phyloP scores from a whole-genome alignment of 2,113 vertebrate genomes.

The Stomatorhinus ivindoensis region DNA sequence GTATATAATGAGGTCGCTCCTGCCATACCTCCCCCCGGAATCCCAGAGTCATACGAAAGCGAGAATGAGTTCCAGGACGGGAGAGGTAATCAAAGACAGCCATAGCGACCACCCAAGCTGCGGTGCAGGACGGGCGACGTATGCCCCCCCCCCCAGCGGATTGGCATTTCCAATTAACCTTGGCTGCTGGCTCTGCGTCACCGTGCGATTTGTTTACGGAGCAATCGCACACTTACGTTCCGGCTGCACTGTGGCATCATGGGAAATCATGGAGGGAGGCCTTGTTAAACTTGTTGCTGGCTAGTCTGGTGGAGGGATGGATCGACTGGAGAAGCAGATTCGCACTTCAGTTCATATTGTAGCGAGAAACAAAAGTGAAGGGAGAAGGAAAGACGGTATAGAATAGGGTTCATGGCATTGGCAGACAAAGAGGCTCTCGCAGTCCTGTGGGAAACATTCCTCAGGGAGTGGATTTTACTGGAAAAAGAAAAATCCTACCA shows the following conservation, averaged over 20 bases:
- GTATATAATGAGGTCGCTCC: neutral
- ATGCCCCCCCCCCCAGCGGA: slow-evolving; percentile 25
- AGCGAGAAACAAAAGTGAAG: slow-evolving; percentile 13
- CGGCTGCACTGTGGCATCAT: neutral
- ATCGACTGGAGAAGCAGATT: slow-evolving; percentile 17
- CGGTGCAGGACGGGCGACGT: neutral
- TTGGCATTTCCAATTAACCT: slow-evolving; percentile 47
- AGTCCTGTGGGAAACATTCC: neutral
- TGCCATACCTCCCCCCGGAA: neutral
- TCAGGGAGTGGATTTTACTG: neutral
- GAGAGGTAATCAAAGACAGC: slow-evolving; percentile 10
- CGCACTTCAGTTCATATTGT: slow-evolving; percentile 19
- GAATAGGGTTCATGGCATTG: slow-evolving; percentile 10
- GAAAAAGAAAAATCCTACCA: neutral
- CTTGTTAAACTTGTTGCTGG: slow-evolving; percentile 33
- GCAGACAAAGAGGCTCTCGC: slow-evolving; percentile 1
- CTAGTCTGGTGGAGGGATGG: slow-evolving; percentile 4
- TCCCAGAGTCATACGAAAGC: neutral
- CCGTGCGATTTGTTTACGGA: slow-evolving; percentile 39
- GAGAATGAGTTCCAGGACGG: slow-evolving; percentile 14
- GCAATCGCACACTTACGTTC: neutral
- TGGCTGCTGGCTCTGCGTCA: slow-evolving; percentile 37
- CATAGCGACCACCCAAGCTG: neutral
- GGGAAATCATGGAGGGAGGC: slow-evolving; percentile 16
- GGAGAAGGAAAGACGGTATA: slow-evolving; percentile 7